Conservation (phyloP, 2,888 invertebrate species). For the Calephelis perditalis region DNA sequence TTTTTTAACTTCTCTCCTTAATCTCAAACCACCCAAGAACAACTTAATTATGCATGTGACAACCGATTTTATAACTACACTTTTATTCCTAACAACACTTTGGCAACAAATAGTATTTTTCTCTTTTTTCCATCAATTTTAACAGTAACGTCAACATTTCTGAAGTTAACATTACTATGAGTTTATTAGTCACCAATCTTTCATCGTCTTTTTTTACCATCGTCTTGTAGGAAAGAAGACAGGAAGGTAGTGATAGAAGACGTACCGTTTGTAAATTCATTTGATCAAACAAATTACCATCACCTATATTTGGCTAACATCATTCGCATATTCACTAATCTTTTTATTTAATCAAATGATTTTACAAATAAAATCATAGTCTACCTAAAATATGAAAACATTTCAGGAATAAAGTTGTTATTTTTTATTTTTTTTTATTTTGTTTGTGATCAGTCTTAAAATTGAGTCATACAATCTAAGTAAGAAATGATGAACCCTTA, state of each 20-base stretch:
- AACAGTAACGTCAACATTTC: conserved; percentile 59
- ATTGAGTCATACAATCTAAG: conserved; percentile 77
- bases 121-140: conserved; percentile 54
- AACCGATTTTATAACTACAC: conserved; percentile 75
- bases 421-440: conserved; percentile 40
- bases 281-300: conserved; percentile 40
- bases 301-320: conserved; percentile 58
- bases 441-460: conserved; percentile 78
- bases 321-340: conserved; percentile 41
- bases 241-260: conserved; percentile 61
- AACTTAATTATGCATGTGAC: conserved; percentile 76
- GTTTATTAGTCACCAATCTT: conserved; percentile 40
- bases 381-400: conserved; percentile 46
- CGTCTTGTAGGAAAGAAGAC: conserved; percentile 62
- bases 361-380: conserved; percentile 41
- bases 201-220: conserved; percentile 50
- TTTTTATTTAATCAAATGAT: conserved; percentile 42
- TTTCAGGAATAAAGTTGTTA: conserved; percentile 39
- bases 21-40: conserved; percentile 73
- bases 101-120: conserved; percentile 76
- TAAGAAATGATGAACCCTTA: conserved; percentile 72
- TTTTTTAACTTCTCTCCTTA: conserved; percentile 73
- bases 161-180: conserved; percentile 59
- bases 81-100: conserved; percentile 75
- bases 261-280: conserved; percentile 38